Evolutionary conservation across 2,888 invertebrate genomes (phyloP), one percentile per base, ranked within the genome.

Genomic region (Malacosoma neustria): DNA sequence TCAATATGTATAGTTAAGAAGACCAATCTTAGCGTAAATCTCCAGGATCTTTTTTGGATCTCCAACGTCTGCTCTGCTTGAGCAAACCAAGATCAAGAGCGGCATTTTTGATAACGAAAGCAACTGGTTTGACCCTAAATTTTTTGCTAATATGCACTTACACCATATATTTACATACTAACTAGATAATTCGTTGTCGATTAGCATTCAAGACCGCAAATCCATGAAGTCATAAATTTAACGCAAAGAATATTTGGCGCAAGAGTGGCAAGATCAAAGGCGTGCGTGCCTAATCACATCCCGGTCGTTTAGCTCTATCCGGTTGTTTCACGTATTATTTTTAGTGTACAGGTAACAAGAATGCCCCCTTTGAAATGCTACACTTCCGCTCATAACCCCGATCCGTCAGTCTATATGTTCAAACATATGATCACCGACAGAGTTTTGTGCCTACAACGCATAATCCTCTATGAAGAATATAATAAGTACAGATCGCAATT

Each of bases 311-410:
- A 37, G 45, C 40, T 52, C 63, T 58, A 61, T 61, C 64, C 64
- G 62, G 62, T 56, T 53, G 59, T 59, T 56, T 48, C 59, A 51
- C 48, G 50, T 46, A 49, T 49, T 80, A 79, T 81, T 71, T 80
- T 76, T 80, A 76, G 74, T 64, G 57, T 52, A 79, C 84, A 84
- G 84, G 84, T 84, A 84, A 80, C 80, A 74, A 76, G 80, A 81
- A 81, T 80, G 77, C 75, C 60, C 29, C 67, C 82, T 84, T 82
- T 82, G 82, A 82, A 81, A 82, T 67, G 60, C 63, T 65, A 82
- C 73, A 81, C 81, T 84, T 84, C 82, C 82, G 82, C 72, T 73
- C 76, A 67, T 76, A 76, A 74, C 66, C 51, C 51, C 60, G 57
- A 56, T 51, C 55, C 52, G 22, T 9, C 22, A 9, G 22, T 9